Evolutionary conservation across 2,888 invertebrate genomes (phyloP).

Genomic region (Sinohyriopsis cumingii): DNA sequence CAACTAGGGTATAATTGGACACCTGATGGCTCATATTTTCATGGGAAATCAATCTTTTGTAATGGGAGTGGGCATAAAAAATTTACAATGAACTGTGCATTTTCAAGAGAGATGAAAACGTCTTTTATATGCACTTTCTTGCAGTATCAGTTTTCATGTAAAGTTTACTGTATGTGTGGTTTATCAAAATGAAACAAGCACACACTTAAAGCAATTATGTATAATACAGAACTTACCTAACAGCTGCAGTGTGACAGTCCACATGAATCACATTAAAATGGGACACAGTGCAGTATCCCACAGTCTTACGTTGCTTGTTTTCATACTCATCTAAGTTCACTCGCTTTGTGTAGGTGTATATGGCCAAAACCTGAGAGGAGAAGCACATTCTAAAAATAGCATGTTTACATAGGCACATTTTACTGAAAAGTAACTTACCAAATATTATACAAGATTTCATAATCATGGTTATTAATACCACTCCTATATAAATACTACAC

Average conservation of each 20-base stretch:
- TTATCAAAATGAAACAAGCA: not conserved
- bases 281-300: slow-evolving; percentile 91
- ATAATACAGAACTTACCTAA: slow-evolving; percentile 76
- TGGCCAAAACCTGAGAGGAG: slow-evolving; percentile 86
- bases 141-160: too few relatives aligned
- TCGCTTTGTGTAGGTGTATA: slow-evolving; percentile 97
- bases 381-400: not conserved
- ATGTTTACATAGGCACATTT: not conserved
- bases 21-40: too few relatives aligned
- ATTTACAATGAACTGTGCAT: too few relatives aligned
- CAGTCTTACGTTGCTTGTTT: slow-evolving; percentile 87
- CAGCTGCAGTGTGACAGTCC: slow-evolving; percentile 98
- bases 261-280: slow-evolving; percentile 99
- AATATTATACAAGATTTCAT: too few relatives aligned
- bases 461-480: too few relatives aligned
- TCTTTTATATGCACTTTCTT: too few relatives aligned
- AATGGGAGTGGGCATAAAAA: too few relatives aligned
- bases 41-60: too few relatives aligned
- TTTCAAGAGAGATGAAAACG: too few relatives aligned
- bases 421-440: not conserved
- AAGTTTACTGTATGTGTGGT: too few relatives aligned
- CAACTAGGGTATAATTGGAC: too few relatives aligned
- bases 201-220: not conserved
- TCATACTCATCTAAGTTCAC: slow-evolving; percentile 95
- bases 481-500: too few relatives aligned